These are phyloP conservation scores for Cosmorhoe ocellata DNA, from an alignment of 2,888 invertebrate species.

Conservation along the genomic window DNA sequence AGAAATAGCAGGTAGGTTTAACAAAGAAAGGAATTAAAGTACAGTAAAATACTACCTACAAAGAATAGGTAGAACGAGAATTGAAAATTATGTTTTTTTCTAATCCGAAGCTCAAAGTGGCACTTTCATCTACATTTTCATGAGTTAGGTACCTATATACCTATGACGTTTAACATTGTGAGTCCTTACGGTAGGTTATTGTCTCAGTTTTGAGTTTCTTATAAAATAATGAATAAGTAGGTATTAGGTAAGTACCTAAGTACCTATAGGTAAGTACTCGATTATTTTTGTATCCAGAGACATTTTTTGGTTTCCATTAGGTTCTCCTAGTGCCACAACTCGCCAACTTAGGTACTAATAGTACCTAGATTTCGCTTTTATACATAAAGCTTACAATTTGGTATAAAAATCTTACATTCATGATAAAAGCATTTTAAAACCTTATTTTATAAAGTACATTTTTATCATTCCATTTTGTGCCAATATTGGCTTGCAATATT, in stretches of 20 bases:
- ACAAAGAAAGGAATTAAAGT: too few species aligned
- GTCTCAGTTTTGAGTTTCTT: conserved; percentile 13
- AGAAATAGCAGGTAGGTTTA: too few species aligned
- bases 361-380: conserved; percentile 11
- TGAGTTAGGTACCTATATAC: too few species aligned
- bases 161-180: not conserved
- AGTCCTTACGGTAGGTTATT: conserved; percentile 1
- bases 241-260: too few species aligned
- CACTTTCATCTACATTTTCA: not conserved
- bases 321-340: conserved; percentile 6
- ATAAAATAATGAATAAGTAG: conserved; percentile 14
- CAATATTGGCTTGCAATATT: conserved; percentile 31
- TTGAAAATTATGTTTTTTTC: conserved; percentile 7
- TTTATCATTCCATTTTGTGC: conserved; percentile 29
- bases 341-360: not conserved
- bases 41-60: too few species aligned
- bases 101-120: conserved; percentile 4
- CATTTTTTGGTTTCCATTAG: not conserved
- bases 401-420: conserved; percentile 35
- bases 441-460: conserved; percentile 23
- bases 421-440: conserved; percentile 34
- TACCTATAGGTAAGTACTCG: too few species aligned
- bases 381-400: conserved; percentile 29
- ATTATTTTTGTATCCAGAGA: conserved; percentile 4
- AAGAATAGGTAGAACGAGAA: too few species aligned